Percentiles rank a stretch among this genome's conserved stretches.
Conservation (phyloP, 2,113 vertebrate species). For the Dicaeum eximium region DNA sequence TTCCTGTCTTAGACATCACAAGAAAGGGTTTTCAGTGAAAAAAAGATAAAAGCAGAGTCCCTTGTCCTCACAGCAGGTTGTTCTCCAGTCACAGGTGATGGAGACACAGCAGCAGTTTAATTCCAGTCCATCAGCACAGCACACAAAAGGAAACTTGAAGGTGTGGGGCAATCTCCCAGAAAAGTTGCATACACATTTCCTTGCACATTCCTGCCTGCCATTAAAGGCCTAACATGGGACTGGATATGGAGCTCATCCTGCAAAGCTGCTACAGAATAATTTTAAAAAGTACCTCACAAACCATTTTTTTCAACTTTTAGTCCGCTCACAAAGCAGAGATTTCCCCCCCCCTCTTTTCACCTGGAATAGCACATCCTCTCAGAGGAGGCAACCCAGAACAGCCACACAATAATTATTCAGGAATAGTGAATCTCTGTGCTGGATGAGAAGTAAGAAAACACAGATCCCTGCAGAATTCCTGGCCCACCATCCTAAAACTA, state of each 20-base stretch:
- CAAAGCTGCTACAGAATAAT: background rate
- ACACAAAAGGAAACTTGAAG: background rate
- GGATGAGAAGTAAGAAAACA: background rate
- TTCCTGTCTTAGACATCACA: rapidly evolving
- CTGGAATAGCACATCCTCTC: background rate
- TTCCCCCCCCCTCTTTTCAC: background rate
- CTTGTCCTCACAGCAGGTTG: background rate
- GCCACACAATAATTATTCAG: background rate
- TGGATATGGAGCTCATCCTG: background rate
- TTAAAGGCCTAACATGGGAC: background rate
- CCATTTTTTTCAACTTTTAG: background rate
- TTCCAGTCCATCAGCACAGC: background rate
- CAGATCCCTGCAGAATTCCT: background rate
- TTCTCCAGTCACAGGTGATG: background rate
- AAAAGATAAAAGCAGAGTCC: background rate
- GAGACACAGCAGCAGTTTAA: background rate
- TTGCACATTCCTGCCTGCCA: background rate
- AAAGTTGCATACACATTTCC: background rate
- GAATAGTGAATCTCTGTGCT: background rate
- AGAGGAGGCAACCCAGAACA: background rate
- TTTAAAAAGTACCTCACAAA: background rate
- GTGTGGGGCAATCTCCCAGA: background rate
- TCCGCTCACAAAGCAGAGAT: background rate
- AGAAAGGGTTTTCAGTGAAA: background rate
- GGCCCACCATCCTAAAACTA: background rate